Evolutionary conservation across 2,888 invertebrate species (phyloP).

Genomic region (Adelphocoris suturalis): DNA sequence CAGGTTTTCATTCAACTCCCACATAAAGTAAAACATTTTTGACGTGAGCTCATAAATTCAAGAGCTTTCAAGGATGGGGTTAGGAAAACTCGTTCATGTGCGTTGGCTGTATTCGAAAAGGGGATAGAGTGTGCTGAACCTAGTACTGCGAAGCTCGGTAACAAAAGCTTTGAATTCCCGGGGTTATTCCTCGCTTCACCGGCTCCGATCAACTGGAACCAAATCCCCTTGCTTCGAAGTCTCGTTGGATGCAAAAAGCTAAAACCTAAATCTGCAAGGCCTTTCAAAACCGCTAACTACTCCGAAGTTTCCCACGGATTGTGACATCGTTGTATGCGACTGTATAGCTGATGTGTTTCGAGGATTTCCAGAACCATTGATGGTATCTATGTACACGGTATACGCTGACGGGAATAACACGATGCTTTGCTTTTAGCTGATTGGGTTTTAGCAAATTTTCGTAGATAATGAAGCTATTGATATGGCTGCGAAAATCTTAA

Average conservation of each 20-base stretch:
- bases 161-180: conserved; percentile 21
- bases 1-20: background rate
- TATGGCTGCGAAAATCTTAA: no score
- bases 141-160: background rate
- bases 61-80: background rate
- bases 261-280: background rate
- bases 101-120: background rate
- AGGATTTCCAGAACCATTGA: no score
- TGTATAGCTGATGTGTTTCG: background rate
- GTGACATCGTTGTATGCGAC: background rate
- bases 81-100: background rate
- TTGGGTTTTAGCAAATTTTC: no score
- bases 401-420: no score
- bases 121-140: background rate
- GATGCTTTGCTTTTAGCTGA: no score
- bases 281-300: background rate
- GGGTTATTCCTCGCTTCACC: conserved; percentile 55
- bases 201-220: conserved; percentile 45
- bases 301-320: no score
- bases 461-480: no score
- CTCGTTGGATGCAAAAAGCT: conserved; percentile 7
- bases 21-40: background rate
- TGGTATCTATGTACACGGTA: no score
- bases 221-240: conserved; percentile 38
- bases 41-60: background rate